Conservation (phyloP, 2,797 vertebrate species). For the Cuculus canorus region DNA sequence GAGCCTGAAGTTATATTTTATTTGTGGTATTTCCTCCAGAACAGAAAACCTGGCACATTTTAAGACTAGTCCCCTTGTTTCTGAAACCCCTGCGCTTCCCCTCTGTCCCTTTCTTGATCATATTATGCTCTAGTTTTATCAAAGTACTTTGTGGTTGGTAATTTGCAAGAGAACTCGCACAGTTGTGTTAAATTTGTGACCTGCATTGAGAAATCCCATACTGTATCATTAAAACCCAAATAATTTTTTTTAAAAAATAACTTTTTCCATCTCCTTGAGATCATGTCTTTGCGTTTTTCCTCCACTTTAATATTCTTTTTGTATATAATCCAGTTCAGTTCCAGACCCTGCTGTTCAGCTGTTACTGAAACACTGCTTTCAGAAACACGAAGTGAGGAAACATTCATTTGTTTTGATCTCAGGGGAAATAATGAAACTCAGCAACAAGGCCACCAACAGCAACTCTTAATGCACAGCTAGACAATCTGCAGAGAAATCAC, state of each 20-base stretch:
- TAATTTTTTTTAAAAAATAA: not conserved
- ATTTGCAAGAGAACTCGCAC: not conserved
- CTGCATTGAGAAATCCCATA: not conserved
- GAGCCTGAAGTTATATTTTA: not conserved
- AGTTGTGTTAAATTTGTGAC: not conserved
- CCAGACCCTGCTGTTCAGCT: slow-evolving; percentile 47
- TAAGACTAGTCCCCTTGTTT: not conserved
- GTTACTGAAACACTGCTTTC: slow-evolving; percentile 5
- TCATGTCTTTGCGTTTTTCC: not conserved
- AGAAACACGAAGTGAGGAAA: not conserved
- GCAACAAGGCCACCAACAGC: slow-evolving; percentile 19
- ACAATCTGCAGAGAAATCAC: slow-evolving; percentile 38
- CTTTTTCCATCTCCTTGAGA: not conserved
- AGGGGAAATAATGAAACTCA: slow-evolving; percentile 56
- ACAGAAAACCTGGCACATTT: not conserved
- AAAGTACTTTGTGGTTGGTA: not conserved
- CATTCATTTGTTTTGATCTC: slow-evolving; percentile 63
- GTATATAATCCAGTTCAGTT: not conserved
- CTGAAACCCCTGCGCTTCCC: not conserved
- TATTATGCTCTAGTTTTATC: not conserved
- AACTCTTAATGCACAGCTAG: slow-evolving; percentile 18
- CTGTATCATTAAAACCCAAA: not conserved
- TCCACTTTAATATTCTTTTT: slow-evolving; percentile 3
- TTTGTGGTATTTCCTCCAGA: not conserved
- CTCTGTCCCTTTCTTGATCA: not conserved